These are phyloP conservation scores for Gymnopithys bicolor DNA, from an alignment of 2,797 vertebrate genomes.

Conservation along the genomic window DNA sequence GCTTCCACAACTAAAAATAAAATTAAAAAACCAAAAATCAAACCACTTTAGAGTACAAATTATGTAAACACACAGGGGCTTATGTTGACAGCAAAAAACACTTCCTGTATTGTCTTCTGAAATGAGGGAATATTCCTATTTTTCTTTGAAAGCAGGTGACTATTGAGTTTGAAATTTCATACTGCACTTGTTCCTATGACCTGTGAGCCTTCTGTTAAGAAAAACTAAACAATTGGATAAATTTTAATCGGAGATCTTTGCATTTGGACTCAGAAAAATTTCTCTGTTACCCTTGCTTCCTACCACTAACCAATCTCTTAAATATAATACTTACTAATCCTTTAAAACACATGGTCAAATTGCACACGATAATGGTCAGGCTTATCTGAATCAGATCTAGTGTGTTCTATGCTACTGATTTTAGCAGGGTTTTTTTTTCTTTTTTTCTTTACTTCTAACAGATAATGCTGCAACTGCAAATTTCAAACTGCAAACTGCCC, in stretches of 20 bases:
- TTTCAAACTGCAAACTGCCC: not conserved
- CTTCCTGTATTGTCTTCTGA: not conserved
- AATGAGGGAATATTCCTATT: not conserved
- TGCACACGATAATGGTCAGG: not conserved
- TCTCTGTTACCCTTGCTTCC: not conserved
- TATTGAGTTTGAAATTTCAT: slow-evolving; percentile 23
- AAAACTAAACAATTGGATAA: slow-evolving; percentile 28
- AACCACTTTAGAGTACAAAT: not conserved
- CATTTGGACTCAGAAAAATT: not conserved
- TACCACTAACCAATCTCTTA: not conserved
- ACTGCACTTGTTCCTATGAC: slow-evolving; percentile 6
- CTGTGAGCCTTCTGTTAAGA: not conserved
- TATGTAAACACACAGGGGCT: not conserved
- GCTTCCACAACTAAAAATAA: not conserved
- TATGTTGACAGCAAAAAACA: not conserved
- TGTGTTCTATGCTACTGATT: not conserved
- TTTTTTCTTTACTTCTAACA: not conserved
- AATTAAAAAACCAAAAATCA: not conserved
- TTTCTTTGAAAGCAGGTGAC: slow-evolving; percentile 31
- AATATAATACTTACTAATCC: not conserved
- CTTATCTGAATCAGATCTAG: not conserved
- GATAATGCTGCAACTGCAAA: not conserved
- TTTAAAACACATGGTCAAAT: slow-evolving; percentile 1
- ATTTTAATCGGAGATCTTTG: slow-evolving; percentile 27
- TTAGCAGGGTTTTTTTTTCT: not conserved